phyloP scores from a whole-genome alignment of 53 echinoderm and acorn worm species.

The Stichopus horrens region DNA sequence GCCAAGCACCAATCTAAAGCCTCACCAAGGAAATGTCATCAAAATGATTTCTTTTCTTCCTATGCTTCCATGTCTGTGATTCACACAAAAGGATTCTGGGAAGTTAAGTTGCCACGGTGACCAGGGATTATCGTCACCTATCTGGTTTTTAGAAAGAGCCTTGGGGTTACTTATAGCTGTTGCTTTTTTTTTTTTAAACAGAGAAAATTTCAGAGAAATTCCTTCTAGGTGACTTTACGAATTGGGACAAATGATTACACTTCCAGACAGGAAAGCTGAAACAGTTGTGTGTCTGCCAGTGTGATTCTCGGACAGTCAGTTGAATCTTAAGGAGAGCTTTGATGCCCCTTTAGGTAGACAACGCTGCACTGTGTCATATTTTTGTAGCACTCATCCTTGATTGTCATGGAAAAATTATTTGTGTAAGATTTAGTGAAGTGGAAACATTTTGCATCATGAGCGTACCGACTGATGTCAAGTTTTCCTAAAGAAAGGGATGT shows the following conservation, averaged over 20 bases:
- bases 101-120: conserved; percentile 1
- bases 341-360: neutral
- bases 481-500: too few species aligned
- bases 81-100: conserved; percentile 13
- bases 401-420: neutral
- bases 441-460: neutral
- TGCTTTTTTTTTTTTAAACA: neutral
- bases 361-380: neutral
- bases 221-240: neutral
- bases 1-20: conserved; percentile 23
- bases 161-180: neutral
- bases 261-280: neutral
- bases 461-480: too few species aligned
- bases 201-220: neutral
- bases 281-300: neutral
- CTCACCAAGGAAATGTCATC: neutral
- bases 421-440: neutral
- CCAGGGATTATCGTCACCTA: neutral
- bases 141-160: neutral
- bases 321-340: neutral
- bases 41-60: conserved; percentile 23
- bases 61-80: conserved; percentile 16
- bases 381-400: neutral
- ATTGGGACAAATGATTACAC: neutral
- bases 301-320: neutral